Conservation (phyloP, 2,888 invertebrate genomes). For the Tenthredo amoena region DNA sequence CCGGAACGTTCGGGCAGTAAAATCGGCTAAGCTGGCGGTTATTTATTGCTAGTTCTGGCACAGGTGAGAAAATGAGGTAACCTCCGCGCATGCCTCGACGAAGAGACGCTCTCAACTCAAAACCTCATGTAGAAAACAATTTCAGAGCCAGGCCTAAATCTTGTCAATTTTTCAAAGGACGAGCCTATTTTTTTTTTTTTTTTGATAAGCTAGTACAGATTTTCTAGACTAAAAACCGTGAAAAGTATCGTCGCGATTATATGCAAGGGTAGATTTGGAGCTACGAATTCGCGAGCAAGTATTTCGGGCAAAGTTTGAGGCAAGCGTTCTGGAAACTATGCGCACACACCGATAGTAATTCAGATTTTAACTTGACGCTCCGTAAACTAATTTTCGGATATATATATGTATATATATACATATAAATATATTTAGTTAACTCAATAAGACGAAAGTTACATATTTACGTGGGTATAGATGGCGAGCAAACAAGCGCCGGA, state of each 20-base stretch:
- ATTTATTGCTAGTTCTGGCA: conserved; percentile 76
- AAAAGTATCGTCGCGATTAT: neutral
- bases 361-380: conserved; percentile 11
- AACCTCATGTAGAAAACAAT: neutral
- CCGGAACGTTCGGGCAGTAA: conserved; percentile 73
- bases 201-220: neutral
- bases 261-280: neutral
- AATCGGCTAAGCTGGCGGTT: conserved; percentile 77
- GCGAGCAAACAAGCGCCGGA: conserved; percentile 28
- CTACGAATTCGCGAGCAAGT: neutral
- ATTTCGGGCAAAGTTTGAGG: neutral
- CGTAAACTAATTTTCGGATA: conserved; percentile 36
- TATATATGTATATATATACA: conserved; percentile 18
- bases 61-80: conserved; percentile 71
- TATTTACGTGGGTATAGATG: conserved; percentile 42
- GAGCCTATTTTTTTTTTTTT: neutral
- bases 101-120: neutral
- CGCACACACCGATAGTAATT: conserved; percentile 13
- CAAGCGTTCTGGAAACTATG: neutral
- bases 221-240: neutral
- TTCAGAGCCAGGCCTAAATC: neutral
- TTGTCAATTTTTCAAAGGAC: neutral
- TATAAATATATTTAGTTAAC: conserved; percentile 27
- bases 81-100: neutral
- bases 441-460: conserved; percentile 43